Percentiles rank a stretch among this genome's conserved stretches.
Conservation (phyloP, 2,888 invertebrate genomes). For the Germaria angustata region DNA sequence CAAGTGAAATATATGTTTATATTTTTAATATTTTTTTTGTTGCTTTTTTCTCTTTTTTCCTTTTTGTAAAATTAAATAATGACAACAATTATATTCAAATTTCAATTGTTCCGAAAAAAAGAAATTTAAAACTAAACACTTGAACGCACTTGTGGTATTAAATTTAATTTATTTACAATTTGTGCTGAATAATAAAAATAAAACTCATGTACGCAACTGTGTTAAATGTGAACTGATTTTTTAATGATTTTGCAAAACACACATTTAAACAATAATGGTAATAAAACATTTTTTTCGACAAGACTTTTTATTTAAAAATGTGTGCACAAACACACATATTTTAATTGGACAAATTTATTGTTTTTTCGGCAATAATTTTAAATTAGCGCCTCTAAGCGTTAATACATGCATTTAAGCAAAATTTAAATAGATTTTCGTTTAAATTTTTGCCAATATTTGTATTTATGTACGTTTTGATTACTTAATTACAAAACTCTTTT, state of each 20-base stretch:
- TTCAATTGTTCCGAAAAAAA: constrained; percentile 53
- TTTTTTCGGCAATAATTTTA: background rate
- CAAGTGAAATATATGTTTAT: background rate
- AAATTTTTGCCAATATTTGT: background rate
- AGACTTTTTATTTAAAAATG: too few species aligned
- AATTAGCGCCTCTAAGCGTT: constrained; percentile 1
- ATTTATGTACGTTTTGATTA: constrained; percentile 34
- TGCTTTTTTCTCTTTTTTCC: background rate
- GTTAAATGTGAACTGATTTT: constrained; percentile 45
- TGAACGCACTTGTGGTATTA: background rate
- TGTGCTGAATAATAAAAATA: background rate
- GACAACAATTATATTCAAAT: constrained; percentile 60
- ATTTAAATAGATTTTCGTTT: background rate
- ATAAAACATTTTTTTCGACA: background rate
- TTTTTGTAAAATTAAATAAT: constrained; percentile 37
- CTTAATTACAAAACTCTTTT: constrained; percentile 1
- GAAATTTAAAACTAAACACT: constrained; percentile 29
- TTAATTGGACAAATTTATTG: background rate
- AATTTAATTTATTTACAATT: background rate
- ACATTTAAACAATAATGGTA: background rate
- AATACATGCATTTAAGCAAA: background rate
- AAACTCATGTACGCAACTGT: constrained; percentile 11
- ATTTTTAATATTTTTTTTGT: background rate
- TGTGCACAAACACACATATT: too few species aligned
- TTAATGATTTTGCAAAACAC: constrained; percentile 41